Percentiles rank a stretch among this genome's conserved stretches.
Evolutionary conservation across 2,797 vertebrate genomes (phyloP).

Genomic region (Galaxias olidus): DNA sequence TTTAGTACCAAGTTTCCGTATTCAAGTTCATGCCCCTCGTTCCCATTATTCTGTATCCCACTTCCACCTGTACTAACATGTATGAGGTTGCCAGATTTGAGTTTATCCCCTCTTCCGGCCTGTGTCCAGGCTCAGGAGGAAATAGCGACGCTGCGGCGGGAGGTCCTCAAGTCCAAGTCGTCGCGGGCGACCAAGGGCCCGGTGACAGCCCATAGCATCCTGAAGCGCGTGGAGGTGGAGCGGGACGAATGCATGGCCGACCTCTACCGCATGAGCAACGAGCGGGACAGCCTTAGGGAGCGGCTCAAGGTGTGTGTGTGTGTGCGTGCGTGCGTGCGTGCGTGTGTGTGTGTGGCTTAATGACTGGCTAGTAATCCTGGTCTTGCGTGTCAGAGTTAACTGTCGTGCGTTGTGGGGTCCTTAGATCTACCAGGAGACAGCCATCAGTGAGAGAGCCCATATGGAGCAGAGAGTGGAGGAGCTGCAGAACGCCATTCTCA

Average conservation of each 20-base stretch:
- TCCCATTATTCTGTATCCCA: too few species aligned
- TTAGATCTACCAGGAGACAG: constrained; percentile 80
- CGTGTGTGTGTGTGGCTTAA: constrained; percentile 6
- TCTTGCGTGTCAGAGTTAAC: not conserved
- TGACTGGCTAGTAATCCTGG: constrained; percentile 8
- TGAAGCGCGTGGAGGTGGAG: constrained; percentile 73
- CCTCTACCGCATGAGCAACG: constrained; percentile 76
- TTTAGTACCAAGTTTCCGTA: too few species aligned
- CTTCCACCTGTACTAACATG: too few species aligned
- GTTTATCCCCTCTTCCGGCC: not conserved
- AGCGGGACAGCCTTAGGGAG: constrained; percentile 76
- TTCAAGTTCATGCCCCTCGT: too few species aligned
- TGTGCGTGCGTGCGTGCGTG: not conserved
- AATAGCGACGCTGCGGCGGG: constrained; percentile 69
- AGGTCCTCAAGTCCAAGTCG: constrained; percentile 70
- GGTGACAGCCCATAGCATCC: constrained; percentile 64
- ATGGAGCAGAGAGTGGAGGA: constrained; percentile 82
- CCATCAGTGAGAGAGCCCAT: constrained; percentile 77
- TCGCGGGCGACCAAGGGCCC: constrained; percentile 63
- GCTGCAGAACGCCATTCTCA: constrained; percentile 72
- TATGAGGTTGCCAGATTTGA: too few species aligned
- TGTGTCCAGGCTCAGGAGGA: constrained; percentile 74
- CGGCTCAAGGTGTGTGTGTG: constrained; percentile 72
- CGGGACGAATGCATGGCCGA: constrained; percentile 71
- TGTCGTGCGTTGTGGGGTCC: constrained; percentile 22